phyloP scores from a whole-genome alignment of 2,888 invertebrate species.

The Drosophila dives region DNA sequence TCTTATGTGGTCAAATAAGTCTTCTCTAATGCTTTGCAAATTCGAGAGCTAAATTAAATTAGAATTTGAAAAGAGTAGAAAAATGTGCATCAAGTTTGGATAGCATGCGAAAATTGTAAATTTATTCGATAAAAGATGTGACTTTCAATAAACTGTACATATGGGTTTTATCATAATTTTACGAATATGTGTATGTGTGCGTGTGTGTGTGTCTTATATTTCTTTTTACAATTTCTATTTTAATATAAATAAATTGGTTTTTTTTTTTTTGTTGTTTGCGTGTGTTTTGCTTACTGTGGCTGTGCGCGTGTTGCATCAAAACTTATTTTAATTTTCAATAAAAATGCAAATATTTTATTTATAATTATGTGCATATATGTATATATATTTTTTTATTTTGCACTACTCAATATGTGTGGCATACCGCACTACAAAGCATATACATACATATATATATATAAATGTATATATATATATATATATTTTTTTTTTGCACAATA shows the following conservation, averaged over 20 bases:
- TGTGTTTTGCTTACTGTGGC: constrained; percentile 9
- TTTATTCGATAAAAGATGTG: not conserved
- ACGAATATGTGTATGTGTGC: not conserved
- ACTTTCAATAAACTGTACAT: not conserved
- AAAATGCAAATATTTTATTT: constrained; percentile 78
- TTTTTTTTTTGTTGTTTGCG: not conserved
- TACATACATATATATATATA: constrained; percentile 4
- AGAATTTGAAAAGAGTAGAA: not conserved
- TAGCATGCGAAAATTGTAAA: not conserved
- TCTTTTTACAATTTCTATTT: constrained; percentile 45
- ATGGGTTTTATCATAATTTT: not conserved
- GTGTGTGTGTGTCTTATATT: constrained; percentile 18
- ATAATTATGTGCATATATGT: constrained; percentile 55
- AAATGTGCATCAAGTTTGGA: not conserved
- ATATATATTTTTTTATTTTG: constrained; percentile 19
- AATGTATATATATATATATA: not conserved
- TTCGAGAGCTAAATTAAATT: not conserved
- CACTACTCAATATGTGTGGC: constrained; percentile 45
- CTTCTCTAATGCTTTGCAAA: not conserved
- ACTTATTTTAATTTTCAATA: constrained; percentile 78
- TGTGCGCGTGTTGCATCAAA: constrained; percentile 34
- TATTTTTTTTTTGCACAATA: not conserved
- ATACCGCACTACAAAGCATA: constrained; percentile 12
- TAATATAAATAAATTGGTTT: constrained; percentile 37
- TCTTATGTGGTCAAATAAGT: not conserved